A percentile compares a stretch with the other conserved stretches of the same genome.
phyloP scores from a whole-genome alignment of 2,888 invertebrate species.

The Monochamus alternatus region DNA sequence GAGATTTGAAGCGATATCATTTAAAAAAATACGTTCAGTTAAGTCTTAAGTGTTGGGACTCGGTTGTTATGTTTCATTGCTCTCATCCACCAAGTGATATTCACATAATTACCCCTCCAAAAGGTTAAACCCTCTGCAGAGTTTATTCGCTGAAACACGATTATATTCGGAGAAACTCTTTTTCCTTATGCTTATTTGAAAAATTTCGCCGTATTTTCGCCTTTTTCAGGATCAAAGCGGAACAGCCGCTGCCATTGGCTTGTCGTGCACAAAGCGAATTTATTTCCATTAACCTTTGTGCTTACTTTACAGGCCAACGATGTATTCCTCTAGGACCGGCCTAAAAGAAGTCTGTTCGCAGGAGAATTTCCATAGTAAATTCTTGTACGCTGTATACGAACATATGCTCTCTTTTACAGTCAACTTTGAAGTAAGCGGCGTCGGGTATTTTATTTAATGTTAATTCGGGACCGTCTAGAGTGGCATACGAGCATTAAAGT shows the following conservation, averaged over 20 bases:
- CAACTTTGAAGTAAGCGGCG: neutral
- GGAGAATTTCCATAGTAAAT: conserved; percentile 7
- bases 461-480: too few species aligned
- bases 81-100: too few species aligned
- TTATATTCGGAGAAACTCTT: neutral
- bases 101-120: neutral
- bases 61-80: too few species aligned
- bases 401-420: conserved; percentile 2
- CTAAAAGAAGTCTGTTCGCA: neutral
- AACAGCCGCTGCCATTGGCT: neutral
- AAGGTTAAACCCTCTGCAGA: neutral
- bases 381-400: neutral
- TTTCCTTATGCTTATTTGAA: conserved; percentile 1
- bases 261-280: conserved; percentile 9
- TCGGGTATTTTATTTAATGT: too few species aligned
- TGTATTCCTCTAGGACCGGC: conserved; percentile 1
- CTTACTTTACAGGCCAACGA: conserved; percentile 1
- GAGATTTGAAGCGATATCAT: too few species aligned
- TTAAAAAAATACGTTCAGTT: too few species aligned
- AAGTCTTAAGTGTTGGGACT: too few species aligned
- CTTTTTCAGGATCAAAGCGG: neutral
- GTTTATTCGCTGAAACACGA: neutral
- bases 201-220: conserved; percentile 4
- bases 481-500: too few species aligned
- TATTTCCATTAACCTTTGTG: conserved; percentile 9